Percentiles rank a stretch among this genome's conserved stretches.
Conservation (phyloP, 2,113 vertebrate genomes). For the Eulemur macaco region DNA sequence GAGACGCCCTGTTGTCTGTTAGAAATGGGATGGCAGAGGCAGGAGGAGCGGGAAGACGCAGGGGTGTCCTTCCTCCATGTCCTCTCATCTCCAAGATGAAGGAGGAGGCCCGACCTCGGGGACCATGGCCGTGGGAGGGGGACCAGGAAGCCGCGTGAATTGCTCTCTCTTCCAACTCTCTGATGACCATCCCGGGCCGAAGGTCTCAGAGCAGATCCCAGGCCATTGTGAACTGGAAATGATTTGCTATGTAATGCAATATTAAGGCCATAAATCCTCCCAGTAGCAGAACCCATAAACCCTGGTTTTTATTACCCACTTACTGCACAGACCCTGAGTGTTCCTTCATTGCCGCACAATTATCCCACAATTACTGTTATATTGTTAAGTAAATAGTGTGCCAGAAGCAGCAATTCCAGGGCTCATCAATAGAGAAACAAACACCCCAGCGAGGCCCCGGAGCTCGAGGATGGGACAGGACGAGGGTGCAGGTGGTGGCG, state of each 20-base stretch:
- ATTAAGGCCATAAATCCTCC: conserved; percentile 67
- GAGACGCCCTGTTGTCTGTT: background rate
- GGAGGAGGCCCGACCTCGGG: too few species aligned
- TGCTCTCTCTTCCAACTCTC: background rate
- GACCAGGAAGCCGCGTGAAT: background rate
- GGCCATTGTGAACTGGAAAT: background rate
- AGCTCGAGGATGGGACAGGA: background rate
- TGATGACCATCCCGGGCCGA: background rate
- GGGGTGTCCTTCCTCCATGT: fast-evolving
- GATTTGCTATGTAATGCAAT: conserved; percentile 37
- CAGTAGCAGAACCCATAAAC: conserved; percentile 64
- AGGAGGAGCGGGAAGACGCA: fast-evolving
- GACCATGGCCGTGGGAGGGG: too few species aligned
- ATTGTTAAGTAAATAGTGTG: conserved; percentile 74
- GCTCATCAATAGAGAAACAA: conserved; percentile 56
- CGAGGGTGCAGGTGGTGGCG: background rate
- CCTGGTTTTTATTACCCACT: conserved; percentile 71
- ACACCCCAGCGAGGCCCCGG: fast-evolving
- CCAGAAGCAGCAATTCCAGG: conserved; percentile 30
- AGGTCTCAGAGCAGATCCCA: background rate
- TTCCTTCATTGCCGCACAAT: conserved; percentile 61
- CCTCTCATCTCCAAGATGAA: background rate
- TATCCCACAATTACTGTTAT: conserved; percentile 72
- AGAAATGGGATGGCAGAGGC: background rate
- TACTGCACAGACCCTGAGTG: conserved; percentile 59